Evolutionary conservation across 2,797 vertebrate genomes (phyloP), one percentile per base, ranked within the genome.

Genomic region (Phataginus tricuspis): DNA sequence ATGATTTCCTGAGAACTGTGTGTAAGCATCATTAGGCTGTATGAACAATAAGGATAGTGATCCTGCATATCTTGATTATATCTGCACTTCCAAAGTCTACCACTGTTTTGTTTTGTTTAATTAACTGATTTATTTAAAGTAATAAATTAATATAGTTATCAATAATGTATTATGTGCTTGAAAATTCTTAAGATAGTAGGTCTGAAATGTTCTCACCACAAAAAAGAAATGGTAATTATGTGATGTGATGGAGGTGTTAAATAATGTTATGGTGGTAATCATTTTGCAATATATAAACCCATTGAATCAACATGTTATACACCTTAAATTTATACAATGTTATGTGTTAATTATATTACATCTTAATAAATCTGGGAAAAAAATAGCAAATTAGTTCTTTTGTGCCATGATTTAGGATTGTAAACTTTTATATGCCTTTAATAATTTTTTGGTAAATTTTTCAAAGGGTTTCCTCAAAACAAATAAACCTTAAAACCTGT

Each of bases 401-500:
- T 91, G 51, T 82, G 34, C 31, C 55, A 37, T 69, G 45, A 25
- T 57, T 94, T 90, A 94, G 37, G 68, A 83, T 21, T 92, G 0
- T 7, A 53, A 90, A 77, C 5, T 85, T 71, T 64, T 61, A 66
- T 39, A 6, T 86, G 37, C 16, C 25, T 82, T 82, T 89, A 95
- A 71, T 92, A 86, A 71, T 92, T 42, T 90, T 63, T 90, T 80
- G 23, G 8, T 64, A 49, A 96, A 82, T 29, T 92, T 86, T 92
- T 86, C 12, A 27, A 84, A 9, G 64, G 84, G 64, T 68, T 64
- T 92, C 13, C 19, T 90, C 19, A 57, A 57, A 77, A 91, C 31
- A 83, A 90, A 74, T 37, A 21, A 59, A 90, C 53, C 5, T 23
- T 34, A 86, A 71, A 63, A 93, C 53, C 25, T 42, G 57, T 84